Conservation (phyloP, 2,797 vertebrate genomes). For the Epinephelus coioides region DNA sequence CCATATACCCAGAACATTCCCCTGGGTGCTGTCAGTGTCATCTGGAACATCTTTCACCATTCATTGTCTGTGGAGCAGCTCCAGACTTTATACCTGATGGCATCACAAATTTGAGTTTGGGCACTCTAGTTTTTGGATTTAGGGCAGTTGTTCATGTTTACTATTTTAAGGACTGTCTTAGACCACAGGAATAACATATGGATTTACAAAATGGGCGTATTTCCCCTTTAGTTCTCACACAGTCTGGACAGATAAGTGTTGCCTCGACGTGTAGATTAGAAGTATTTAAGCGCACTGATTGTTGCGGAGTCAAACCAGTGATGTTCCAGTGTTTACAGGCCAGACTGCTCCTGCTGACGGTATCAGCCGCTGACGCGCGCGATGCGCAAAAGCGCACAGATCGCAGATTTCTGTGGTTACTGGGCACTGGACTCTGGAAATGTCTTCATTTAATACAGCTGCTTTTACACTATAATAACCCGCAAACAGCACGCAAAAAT, state of each 20-base stretch:
- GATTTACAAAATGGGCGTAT: too few species aligned
- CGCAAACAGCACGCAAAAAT: background rate
- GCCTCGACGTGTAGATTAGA: conserved; percentile 5
- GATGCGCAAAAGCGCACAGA: conserved; percentile 61
- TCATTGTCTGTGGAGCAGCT: too few species aligned
- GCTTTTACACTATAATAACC: background rate
- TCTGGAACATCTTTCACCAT: too few species aligned
- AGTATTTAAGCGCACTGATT: background rate
- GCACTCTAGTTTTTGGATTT: too few species aligned
- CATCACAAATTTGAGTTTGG: too few species aligned
- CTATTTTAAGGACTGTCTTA: too few species aligned
- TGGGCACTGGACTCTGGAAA: background rate
- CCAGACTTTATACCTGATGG: too few species aligned
- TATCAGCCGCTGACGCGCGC: conserved; percentile 10
- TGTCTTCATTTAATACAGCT: background rate
- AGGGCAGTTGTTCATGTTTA: too few species aligned
- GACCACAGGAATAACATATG: too few species aligned
- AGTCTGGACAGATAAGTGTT: background rate
- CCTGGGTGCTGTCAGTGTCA: too few species aligned
- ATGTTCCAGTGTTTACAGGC: background rate
- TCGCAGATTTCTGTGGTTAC: background rate
- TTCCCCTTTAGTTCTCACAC: background rate
- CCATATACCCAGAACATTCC: too few species aligned
- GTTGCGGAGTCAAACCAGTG: background rate
- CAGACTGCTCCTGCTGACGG: background rate